Conservation (phyloP, 2,113 vertebrate genomes). For the Donacobius atricapilla region DNA sequence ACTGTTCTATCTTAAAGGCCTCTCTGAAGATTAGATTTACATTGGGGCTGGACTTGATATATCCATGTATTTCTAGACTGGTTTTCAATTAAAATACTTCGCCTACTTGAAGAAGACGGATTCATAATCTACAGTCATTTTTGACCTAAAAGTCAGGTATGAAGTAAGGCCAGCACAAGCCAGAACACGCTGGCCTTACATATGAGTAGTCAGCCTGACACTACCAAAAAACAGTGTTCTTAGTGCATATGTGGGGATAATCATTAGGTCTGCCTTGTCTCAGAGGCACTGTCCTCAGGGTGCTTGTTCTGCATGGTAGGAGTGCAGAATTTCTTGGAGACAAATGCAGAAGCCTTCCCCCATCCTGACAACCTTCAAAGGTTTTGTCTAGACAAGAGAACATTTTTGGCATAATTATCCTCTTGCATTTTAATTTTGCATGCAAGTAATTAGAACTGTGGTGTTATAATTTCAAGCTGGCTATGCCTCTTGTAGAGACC, state of each 20-base stretch:
- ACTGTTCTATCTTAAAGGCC: background rate
- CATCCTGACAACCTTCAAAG: background rate
- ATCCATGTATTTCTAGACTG: background rate
- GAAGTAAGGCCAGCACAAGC: background rate
- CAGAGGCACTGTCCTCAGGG: background rate
- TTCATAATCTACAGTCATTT: background rate
- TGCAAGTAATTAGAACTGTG: slow-evolving; percentile 37
- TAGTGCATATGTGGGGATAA: background rate
- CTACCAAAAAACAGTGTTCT: background rate
- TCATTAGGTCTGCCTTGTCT: background rate
- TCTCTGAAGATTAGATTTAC: background rate
- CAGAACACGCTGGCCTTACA: background rate
- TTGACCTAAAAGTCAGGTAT: background rate
- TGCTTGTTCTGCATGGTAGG: background rate
- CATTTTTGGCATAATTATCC: background rate
- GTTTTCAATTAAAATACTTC: background rate
- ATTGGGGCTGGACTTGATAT: background rate
- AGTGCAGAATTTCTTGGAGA: background rate
- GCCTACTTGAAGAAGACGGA: background rate
- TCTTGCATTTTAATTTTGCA: slow-evolving; percentile 35
- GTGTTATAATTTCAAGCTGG: background rate
- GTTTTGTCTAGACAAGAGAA: slow-evolving; percentile 48
- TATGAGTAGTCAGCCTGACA: background rate
- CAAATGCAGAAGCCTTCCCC: background rate
- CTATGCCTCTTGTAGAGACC: background rate